Base-by-base conservation (phyloP, 1,140 invertebrate genomes). In the Anadara kagoshimensis region DNA sequence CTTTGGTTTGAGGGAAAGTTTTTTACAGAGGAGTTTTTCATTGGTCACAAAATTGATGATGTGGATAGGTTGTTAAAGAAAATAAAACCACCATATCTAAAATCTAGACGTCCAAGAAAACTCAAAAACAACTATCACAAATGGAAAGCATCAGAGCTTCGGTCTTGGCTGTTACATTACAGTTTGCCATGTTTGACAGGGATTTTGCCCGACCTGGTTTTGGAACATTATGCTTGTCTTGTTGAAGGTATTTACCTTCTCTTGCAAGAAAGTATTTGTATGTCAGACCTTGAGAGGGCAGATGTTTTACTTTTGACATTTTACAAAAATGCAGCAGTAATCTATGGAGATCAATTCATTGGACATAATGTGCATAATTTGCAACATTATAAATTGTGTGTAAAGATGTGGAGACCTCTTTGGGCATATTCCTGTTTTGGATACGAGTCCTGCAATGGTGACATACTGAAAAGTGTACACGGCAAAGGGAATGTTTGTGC, bases 161-260 rank as follows among this genome's bases (percentile, higher is more conserved):
- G 56, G n/a, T 65, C 63, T 24, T 73, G 62, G 62, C 54, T 73
- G n/a, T 29, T 73, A 26, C 59, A 59, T 36, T 73, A 73, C 56
- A 16, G 36, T 36, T 26, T 73, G 59, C 70, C 70, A 16, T 73
- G 63, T 59, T 36, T 73, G 44, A 2, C 5, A 24, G 47, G 22
- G 16, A 65, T 36, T n/a, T 51, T 72, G 24, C 62, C 70, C 57
- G 54, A 65, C 5, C 43, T 54, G 16, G 62, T 62, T 45, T 62
- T 70, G 14, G 8, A 70, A 10, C 68, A 70, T 44, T 70, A 47
- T 51, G 36, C 58, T 62, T 41, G 49, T 29, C 49, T 70, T 41
- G 44, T 61, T 24, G 47, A 70, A 56, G 47, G 43, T 36, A 54
- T 51, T 20, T 63, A 53, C 51, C 4, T 70, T 26, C 57, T 70